Percentiles rank a stretch among this genome's conserved stretches.
phyloP scores from a whole-genome alignment of 2,888 invertebrate genomes.

The Spodoptera picta region DNA sequence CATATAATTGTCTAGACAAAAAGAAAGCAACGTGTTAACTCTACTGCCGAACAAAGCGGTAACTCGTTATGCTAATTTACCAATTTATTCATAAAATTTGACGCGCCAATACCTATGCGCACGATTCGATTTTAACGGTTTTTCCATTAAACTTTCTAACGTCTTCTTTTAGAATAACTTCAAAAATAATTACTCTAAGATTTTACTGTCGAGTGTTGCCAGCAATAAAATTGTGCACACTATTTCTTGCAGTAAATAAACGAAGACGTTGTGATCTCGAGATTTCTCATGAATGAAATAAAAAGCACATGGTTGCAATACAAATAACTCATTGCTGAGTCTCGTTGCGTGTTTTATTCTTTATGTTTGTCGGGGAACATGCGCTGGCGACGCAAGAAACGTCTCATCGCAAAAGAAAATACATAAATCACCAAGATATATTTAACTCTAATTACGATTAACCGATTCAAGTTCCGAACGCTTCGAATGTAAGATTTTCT shows the following conservation, averaged over 20 bases:
- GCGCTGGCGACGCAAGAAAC: slow-evolving; percentile 13
- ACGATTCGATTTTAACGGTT: slow-evolving; percentile 33
- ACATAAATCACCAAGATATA: slow-evolving; percentile 32
- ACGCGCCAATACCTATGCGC: slow-evolving; percentile 18
- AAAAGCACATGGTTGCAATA: slow-evolving; percentile 32
- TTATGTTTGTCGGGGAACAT: slow-evolving; percentile 28
- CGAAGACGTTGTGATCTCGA: slow-evolving; percentile 4
- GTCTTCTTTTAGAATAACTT: slow-evolving; percentile 3
- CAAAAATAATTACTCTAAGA: background rate
- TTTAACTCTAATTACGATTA: slow-evolving; percentile 24
- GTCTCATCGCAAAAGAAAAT: slow-evolving; percentile 18
- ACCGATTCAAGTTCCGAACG: slow-evolving; percentile 11
- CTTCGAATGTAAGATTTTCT: slow-evolving; percentile 14
- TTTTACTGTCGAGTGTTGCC: slow-evolving; percentile 5
- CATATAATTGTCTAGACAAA: slow-evolving; percentile 1
- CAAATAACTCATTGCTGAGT: slow-evolving; percentile 35
- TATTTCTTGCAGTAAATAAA: slow-evolving; percentile 14
- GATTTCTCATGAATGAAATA: slow-evolving; percentile 42
- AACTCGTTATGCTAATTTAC: slow-evolving; percentile 46
- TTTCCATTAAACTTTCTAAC: slow-evolving; percentile 23
- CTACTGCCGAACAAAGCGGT: slow-evolving; percentile 37
- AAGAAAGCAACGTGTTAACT: slow-evolving; percentile 15
- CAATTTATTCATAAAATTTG: slow-evolving; percentile 42
- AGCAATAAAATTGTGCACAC: too few species aligned
- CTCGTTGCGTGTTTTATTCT: slow-evolving; percentile 35